Evolutionary conservation across 2,888 invertebrate species (phyloP), one percentile per base, ranked within the genome.

Genomic region (Tiphia femorata): DNA sequence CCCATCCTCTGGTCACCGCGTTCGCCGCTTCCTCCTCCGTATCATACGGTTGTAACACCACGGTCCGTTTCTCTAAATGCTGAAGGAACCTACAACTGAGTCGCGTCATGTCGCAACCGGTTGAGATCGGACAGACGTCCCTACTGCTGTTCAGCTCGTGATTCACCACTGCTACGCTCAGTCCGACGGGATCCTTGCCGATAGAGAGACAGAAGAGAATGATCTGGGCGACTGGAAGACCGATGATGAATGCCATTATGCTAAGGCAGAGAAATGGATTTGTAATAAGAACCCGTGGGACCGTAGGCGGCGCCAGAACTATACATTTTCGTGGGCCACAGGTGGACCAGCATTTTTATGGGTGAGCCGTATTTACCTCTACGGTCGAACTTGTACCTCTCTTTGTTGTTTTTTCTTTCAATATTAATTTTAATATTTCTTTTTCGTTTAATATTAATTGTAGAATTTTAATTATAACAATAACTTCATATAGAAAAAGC

Each of bases 161-260:
- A 84, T 96, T 96, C 20, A 94, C 90, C 21, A 96, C 88, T 0
- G 92, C 95, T 33, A 97, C 81, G 37, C 88, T 88, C 0, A 97
- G 85, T 10, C 92, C 91, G 5, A 86, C 85, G 0, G 95, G 95
- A 79, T 94, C 93, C 78, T 92, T 92, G n/a, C 95, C 95, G 70
- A 96, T 93, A 12, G 96, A 92, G 44, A 93, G 84, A 79, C 96
- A 96, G 85, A 96, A 97, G 40, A 97, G 84, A 17, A 95, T 85
- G 76, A 94, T 94, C 86, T 97, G 95, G 1, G 92, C 87, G 2
- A 95, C 89, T 0, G 97, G 97, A 46, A 97, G 86, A 10, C 92
- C 91, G 62, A 95, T 90, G 69, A 96, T 91, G 83, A 96, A 96
- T 40, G 92, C 82, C 87, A 97, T 89, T 29, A 95, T 88, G 0